Conservation (phyloP, 2,888 invertebrate species). For the Heliothis peltigera region DNA sequence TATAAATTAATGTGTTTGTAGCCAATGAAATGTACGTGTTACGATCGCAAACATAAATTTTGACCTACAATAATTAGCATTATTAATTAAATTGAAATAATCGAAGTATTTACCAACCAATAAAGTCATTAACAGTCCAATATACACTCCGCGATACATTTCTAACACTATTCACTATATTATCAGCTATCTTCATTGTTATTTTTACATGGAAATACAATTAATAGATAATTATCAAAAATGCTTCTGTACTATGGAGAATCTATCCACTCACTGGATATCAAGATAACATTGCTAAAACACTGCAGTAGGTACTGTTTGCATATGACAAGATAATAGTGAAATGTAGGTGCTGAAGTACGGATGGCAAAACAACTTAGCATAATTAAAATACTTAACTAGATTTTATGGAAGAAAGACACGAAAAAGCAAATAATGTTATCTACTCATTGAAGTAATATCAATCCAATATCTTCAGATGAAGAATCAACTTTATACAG, state of each 20-base stretch:
- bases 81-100: too few relatives aligned
- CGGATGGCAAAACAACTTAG: conserved; percentile 23
- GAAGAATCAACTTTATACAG: too few relatives aligned
- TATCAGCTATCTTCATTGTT: conserved; percentile 45
- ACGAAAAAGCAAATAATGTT: not conserved
- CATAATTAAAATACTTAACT: conserved; percentile 5
- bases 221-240: not conserved
- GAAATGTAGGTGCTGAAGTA: conserved; percentile 51
- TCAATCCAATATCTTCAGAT: too few relatives aligned
- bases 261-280: conserved; percentile 30
- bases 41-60: not conserved
- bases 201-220: conserved; percentile 3
- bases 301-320: conserved; percentile 39
- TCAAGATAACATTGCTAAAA: conserved; percentile 23
- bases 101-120: conserved; percentile 50
- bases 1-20: too few relatives aligned
- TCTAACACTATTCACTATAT: conserved; percentile 37
- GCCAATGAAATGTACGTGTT: too few relatives aligned
- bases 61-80: not conserved
- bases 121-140: conserved; percentile 49
- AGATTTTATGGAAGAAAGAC: not conserved
- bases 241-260: not conserved
- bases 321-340: conserved; percentile 50
- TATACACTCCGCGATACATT: conserved; percentile 52
- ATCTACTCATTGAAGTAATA: too few relatives aligned